Evolutionary conservation across 2,888 invertebrate genomes (phyloP).

Genomic region (Julus scanicus): DNA sequence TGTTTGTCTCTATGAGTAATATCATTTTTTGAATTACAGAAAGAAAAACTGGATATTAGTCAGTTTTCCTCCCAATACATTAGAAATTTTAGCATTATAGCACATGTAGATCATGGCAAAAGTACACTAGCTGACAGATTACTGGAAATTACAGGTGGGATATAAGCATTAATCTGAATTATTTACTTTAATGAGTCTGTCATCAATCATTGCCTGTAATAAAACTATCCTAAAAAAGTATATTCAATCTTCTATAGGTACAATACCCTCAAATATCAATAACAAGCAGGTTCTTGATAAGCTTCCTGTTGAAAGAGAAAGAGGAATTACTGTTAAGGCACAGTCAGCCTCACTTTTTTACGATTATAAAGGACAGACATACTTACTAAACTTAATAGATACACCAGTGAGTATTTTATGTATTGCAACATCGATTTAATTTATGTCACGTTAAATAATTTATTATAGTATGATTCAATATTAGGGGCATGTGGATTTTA

Average conservation of each 20-base stretch:
- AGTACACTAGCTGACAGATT: constrained; percentile 95
- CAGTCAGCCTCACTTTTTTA: constrained; percentile 89
- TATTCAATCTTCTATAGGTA: constrained; percentile 63
- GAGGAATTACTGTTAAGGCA: constrained; percentile 98
- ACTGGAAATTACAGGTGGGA: constrained; percentile 85
- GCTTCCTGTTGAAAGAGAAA: constrained; percentile 86
- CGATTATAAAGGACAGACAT: constrained; percentile 72
- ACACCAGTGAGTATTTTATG: constrained; percentile 74
- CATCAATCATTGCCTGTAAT: too few species aligned
- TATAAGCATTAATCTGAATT: not conserved
- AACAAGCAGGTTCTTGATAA: constrained; percentile 69
- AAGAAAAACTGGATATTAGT: constrained; percentile 60
- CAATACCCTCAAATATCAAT: constrained; percentile 64
- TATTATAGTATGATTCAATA: not conserved
- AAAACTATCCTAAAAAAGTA: not conserved
- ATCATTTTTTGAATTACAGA: constrained; percentile 3
- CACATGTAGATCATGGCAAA: constrained; percentile 99
- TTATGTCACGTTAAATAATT: constrained; percentile 32
- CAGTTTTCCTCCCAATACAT: constrained; percentile 66
- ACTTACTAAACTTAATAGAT: constrained; percentile 93
- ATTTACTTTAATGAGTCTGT: too few species aligned
- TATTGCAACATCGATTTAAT: not conserved
- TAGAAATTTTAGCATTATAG: constrained; percentile 84
- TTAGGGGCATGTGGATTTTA: constrained; percentile 94
- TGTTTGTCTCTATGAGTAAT: too few species aligned